phyloP scores from a whole-genome alignment of 1,140 invertebrate species.

The Drusus annulatus region DNA sequence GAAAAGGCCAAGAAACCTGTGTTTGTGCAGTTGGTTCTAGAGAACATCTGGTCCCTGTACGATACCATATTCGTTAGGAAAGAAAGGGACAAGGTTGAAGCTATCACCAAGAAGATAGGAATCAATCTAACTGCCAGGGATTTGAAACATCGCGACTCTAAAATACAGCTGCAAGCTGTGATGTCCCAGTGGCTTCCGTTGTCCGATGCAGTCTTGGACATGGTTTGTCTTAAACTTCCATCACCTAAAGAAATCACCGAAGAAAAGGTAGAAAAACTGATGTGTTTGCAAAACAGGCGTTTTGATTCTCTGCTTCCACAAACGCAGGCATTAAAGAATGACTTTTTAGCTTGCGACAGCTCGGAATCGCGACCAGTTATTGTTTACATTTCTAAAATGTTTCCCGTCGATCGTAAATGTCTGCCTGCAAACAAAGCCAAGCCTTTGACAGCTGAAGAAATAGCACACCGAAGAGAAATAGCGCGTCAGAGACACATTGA shows the following conservation, averaged over 20 bases:
- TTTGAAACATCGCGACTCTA: constrained; percentile 83
- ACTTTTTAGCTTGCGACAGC: constrained; percentile 82
- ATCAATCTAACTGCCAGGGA: constrained; percentile 86
- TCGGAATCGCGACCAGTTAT: constrained; percentile 82
- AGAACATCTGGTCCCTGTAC: constrained; percentile 95
- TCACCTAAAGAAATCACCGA: constrained; percentile 84
- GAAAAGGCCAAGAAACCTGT: constrained; percentile 96
- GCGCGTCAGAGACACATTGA: constrained; percentile 78
- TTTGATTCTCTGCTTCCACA: constrained; percentile 80
- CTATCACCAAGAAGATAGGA: constrained; percentile 86
- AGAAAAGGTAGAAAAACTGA: constrained; percentile 83
- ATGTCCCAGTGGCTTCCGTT: constrained; percentile 93
- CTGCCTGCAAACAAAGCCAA: constrained; percentile 83
- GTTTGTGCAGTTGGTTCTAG: constrained; percentile 96
- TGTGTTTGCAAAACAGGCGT: constrained; percentile 79
- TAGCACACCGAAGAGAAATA: constrained; percentile 79
- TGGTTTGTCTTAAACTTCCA: constrained; percentile 87
- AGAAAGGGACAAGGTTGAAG: constrained; percentile 87
- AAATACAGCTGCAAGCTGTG: constrained; percentile 85
- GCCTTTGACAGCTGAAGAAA: constrained; percentile 83
- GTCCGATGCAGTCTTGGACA: constrained; percentile 83
- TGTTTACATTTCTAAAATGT: constrained; percentile 97
- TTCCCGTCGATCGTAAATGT: constrained; percentile 81
- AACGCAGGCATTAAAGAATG: constrained; percentile 82
- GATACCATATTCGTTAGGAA: constrained; percentile 84